Evolutionary conservation across 2,113 vertebrate genomes (phyloP).

Genomic region (Heliornis fulica): DNA sequence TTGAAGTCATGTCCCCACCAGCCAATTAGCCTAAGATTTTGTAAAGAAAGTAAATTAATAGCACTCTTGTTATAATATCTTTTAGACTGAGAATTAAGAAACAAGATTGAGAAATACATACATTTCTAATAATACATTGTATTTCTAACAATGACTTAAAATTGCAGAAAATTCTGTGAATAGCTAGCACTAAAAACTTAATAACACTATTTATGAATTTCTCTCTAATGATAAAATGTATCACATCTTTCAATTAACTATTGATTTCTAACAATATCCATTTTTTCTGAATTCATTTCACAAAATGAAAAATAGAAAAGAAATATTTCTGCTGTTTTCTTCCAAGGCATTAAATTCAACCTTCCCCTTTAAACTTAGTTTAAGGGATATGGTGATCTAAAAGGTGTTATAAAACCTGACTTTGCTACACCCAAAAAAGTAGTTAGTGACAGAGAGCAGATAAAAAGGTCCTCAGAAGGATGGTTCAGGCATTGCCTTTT

Average conservation of each 20-base stretch:
- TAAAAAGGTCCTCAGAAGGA: not conserved
- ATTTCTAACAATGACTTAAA: not conserved
- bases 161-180: not conserved
- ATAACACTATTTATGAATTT: not conserved
- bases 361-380: not conserved
- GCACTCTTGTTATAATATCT: not conserved
- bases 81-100: not conserved
- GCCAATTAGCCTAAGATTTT: conserved; percentile 79
- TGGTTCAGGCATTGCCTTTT: not conserved
- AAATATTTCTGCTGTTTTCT: not conserved
- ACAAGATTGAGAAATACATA: not conserved
- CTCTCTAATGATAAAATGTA: not conserved
- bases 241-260: conserved; percentile 15
- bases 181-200: not conserved
- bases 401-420: not conserved
- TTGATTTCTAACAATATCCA: not conserved
- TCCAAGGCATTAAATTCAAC: not conserved
- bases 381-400: not conserved
- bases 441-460: not conserved
- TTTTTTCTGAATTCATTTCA: not conserved
- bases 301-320: not conserved
- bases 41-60: not conserved
- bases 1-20: conserved; percentile 93
- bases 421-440: not conserved
- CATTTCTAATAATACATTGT: not conserved